Percentiles rank a stretch among this genome's conserved stretches.
Evolutionary conservation across 2,888 invertebrate genomes (phyloP).

Genomic region (Vannuccia rotundouncinata): DNA sequence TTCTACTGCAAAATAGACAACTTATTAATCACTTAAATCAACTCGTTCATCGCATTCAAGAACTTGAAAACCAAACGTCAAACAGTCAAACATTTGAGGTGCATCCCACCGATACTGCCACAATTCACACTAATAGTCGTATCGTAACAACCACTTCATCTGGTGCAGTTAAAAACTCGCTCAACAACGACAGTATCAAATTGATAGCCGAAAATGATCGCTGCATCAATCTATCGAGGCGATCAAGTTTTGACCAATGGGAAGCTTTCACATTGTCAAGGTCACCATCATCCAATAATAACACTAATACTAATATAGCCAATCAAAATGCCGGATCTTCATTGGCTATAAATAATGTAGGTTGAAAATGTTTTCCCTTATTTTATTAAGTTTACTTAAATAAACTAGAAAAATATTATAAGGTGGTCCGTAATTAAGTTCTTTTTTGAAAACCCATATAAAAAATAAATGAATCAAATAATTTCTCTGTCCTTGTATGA

Average conservation of each 20-base stretch:
- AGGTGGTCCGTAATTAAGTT: no score
- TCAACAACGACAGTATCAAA: background rate
- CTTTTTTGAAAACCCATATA: no score
- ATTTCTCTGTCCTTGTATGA: no score
- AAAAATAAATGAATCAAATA: no score
- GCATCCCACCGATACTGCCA: background rate
- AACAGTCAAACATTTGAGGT: background rate
- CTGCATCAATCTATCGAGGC: constrained; percentile 29
- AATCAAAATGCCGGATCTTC: no score
- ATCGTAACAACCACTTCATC: background rate
- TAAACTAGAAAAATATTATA: no score
- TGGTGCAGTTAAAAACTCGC: background rate
- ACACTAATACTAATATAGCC: background rate
- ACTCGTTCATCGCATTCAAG: constrained; percentile 77
- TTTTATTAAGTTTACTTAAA: no score
- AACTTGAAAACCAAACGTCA: constrained; percentile 63
- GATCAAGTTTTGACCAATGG: constrained; percentile 21
- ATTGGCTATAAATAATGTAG: no score
- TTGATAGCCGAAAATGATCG: background rate
- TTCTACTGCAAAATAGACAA: constrained; percentile 87
- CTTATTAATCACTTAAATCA: constrained; percentile 86
- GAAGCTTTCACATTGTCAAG: background rate
- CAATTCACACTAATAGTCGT: constrained; percentile 10
- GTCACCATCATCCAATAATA: background rate
- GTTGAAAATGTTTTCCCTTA: no score